Percentiles rank a stretch among this genome's conserved stretches.
Conservation (phyloP, 2,797 vertebrate species). For the Pseudochirops corinnae region DNA sequence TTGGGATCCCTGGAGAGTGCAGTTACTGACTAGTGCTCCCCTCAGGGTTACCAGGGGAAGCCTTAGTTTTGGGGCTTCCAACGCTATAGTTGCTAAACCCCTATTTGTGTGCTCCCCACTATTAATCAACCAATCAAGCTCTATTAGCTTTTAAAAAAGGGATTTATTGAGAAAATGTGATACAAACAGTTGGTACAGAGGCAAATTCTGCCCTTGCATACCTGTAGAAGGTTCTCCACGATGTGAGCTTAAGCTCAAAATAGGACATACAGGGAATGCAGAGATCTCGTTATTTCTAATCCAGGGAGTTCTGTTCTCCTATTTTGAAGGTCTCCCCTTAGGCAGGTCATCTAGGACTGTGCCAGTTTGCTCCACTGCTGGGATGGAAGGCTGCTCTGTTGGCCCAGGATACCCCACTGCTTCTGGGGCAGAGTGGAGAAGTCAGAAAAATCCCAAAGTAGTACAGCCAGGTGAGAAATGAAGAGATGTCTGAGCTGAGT, state of each 20-base stretch:
- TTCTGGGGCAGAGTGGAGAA: background rate
- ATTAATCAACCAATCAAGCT: background rate
- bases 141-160: background rate
- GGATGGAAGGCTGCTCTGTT: too few species aligned
- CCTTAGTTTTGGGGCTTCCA: background rate
- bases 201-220: background rate
- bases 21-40: background rate
- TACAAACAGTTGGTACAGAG: background rate
- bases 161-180: background rate
- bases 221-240: background rate
- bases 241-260: too few species aligned
- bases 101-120: background rate
- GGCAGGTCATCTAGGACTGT: too few species aligned
- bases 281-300: too few species aligned
- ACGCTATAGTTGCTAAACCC: background rate
- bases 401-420: too few species aligned
- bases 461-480: background rate
- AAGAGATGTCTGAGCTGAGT: background rate
- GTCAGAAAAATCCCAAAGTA: background rate
- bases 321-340: too few species aligned
- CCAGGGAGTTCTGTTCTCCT: too few species aligned
- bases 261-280: too few species aligned
- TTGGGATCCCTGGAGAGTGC: background rate
- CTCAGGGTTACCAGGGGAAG: background rate
- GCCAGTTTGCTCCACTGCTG: too few species aligned